Base-by-base conservation (phyloP, 1,140 invertebrate species). In the Centruroides vittatus region DNA sequence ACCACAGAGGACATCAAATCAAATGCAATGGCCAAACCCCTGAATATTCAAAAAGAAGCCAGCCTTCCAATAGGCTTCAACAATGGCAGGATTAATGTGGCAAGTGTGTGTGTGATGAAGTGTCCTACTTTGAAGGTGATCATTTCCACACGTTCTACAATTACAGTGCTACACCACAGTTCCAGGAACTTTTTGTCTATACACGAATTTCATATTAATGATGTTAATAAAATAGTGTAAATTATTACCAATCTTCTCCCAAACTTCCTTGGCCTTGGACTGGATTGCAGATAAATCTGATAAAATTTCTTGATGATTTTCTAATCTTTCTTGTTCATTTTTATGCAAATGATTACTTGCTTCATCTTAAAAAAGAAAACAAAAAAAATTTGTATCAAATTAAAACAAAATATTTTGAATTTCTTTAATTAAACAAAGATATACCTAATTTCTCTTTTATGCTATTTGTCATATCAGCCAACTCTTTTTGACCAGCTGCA, bases 391-490 rank as follows among this genome's bases (percentile, higher is more conserved):
- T 49, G 10, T 49, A 3, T 3, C 48, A 49, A 11, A 10, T 49
- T 49, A 3, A 46, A 12, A 58, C 41, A 60, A 67, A 52, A 35
- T 52, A 53, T 54, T 46, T 34, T 23, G 2, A 23, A 23, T 59
- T 46, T 59, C 23, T 57, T 7, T 46, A 23, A 23, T 23, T 56
- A 23, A 60, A 57, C 35, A 49, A 65, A 51, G 58, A 41, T 6
- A 70, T 73, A 80, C 80, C 79, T 63, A 84, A 70, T 73, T 78
- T 80, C 3, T 68, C 65, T 68, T 76, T 78, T 35, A 84, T 77
- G 58, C 78, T 74, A 64, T 79, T 73, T 8, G 79, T 79, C 74
- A 84, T 78, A 8, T 68, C 41, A 47, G 77, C 70, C 3, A 85
- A 66, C 64, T 83, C 75, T 60, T 70, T 69, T 61, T 84, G 81